phyloP scores from a whole-genome alignment of 1,140 invertebrate species.

The Uloborus diversus region DNA sequence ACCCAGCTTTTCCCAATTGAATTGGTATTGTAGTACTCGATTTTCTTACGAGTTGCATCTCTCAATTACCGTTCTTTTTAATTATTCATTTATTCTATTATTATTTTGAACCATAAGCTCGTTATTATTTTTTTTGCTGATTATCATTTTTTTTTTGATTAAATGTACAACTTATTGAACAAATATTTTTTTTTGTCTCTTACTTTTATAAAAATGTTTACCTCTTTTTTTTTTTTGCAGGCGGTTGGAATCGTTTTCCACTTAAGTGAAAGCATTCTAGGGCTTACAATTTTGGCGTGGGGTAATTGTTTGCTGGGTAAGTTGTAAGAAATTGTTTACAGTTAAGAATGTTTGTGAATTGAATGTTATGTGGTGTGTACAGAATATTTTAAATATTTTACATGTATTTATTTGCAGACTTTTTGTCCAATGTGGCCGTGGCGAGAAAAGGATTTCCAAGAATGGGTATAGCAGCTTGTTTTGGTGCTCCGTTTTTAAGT shows the following conservation, averaged over 20 bases:
- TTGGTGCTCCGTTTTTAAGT: conserved; percentile 77
- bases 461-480: conserved; percentile 77
- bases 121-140: no score
- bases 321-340: background rate
- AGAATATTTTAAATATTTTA: background rate
- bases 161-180: no score
- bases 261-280: conserved; percentile 74
- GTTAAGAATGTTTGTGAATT: background rate
- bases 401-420: conserved; percentile 66
- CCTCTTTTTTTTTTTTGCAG: conserved; percentile 60
- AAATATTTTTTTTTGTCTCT: no score
- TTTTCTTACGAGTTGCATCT: no score
- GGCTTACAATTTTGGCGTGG: conserved; percentile 76
- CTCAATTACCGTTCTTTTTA: no score
- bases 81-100: no score
- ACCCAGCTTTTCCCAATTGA: no score
- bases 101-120: no score
- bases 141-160: no score
- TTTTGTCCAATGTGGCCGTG: conserved; percentile 74
- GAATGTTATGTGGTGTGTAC: background rate
- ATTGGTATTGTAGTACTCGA: no score
- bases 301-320: conserved; percentile 72
- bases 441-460: conserved; percentile 73
- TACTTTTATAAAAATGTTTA: background rate
- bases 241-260: conserved; percentile 72